These are phyloP conservation scores for Hetaerina titia DNA, from an alignment of 2,888 invertebrate genomes.

Conservation along the genomic window DNA sequence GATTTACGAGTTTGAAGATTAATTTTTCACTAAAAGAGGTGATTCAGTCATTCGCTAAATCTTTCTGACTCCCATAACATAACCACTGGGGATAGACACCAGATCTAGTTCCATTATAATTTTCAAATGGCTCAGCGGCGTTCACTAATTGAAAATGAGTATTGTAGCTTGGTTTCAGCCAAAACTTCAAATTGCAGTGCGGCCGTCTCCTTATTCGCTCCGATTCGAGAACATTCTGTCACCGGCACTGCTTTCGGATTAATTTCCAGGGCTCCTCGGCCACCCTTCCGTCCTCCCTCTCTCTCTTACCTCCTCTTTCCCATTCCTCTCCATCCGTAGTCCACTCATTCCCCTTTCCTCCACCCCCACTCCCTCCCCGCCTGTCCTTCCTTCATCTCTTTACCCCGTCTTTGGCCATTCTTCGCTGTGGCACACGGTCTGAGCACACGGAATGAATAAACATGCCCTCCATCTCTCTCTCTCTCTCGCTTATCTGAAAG, in stretches of 20 bases:
- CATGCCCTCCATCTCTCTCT: conserved; percentile 31
- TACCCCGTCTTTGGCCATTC: conserved; percentile 4
- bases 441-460: conserved; percentile 58
- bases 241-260: conserved; percentile 6
- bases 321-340: background rate
- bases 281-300: background rate
- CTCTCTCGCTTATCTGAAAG: background rate
- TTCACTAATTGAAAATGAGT: conserved; percentile 28
- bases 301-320: background rate
- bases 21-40: too few species aligned
- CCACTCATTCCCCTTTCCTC: background rate
- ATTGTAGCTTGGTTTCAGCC: background rate
- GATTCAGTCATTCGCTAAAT: background rate
- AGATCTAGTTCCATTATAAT: background rate
- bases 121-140: background rate
- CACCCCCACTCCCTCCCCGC: background rate
- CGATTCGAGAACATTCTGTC: conserved; percentile 14
- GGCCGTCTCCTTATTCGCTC: background rate
- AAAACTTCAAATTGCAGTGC: conserved; percentile 16
- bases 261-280: background rate
- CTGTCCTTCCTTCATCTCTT: background rate
- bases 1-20: too few species aligned
- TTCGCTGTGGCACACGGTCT: background rate
- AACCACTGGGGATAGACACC: background rate
- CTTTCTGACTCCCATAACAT: background rate